Evolutionary conservation across 2,797 vertebrate genomes (phyloP), one percentile per base, ranked within the genome.

Genomic region (Oreonectes daqikongensis): DNA sequence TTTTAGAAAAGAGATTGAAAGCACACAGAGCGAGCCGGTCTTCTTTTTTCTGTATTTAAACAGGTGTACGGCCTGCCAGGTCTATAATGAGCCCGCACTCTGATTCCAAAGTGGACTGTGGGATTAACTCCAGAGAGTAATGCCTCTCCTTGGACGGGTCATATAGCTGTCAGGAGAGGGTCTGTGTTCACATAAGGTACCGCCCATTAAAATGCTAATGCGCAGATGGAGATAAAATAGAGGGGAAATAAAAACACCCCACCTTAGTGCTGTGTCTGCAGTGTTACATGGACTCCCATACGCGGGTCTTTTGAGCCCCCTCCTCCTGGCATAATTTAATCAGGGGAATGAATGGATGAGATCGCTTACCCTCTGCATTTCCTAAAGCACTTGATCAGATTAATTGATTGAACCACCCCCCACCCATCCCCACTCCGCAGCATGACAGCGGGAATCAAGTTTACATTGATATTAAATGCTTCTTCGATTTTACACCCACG

Each of bases 311-410:
- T 87, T 87, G 80, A 73, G 79, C 84, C 53, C 84, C 85, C 84
- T 84, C 87, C 73, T 64, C 87, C 77, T 77, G 85, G 84, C 80
- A 89, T 93, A 93, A 94, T 94, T 94, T 89, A 94, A 94, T 93
- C 93, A 92, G 92, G 82, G 88, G 84, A 88, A 88, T 90, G 91
- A 93, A 93, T 93, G 91, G 90, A 92, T 93, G 91, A 91, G 92
- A 92, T 88, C 88, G 88, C 92, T 94, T 92, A 93, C 90, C 84
- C 30, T 38, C 59, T 38, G 30, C 59, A 61, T 61, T 61, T 61
- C 59, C 18, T 35, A 35, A 35, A 61, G 59, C 59, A 38, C 59
- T 61, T 61, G 59, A 61, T 61, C 59, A 61, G 59, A 61, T 61
- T n/a, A 35, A 61, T 38, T 20, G 30, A 94, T 93, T 93, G 92